phyloP scores from a whole-genome alignment of 1,140 invertebrate genomes.

The Hyles euphorbiae region DNA sequence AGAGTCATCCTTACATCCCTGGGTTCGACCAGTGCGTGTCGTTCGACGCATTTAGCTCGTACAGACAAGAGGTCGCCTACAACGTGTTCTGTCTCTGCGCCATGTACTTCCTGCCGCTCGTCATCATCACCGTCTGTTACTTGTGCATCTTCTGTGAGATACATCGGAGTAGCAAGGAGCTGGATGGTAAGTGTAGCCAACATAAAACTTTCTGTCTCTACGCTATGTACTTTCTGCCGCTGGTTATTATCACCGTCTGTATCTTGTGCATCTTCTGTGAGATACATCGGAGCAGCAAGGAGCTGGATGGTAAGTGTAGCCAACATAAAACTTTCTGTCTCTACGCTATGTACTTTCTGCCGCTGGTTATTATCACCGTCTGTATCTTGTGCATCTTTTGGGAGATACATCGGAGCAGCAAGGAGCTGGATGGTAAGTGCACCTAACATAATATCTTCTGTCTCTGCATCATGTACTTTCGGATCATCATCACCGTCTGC shows the following conservation, averaged over 20 bases:
- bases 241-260: slow-evolving; percentile 83
- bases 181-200: slow-evolving; percentile 68
- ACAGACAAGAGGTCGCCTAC: slow-evolving; percentile 81
- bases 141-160: slow-evolving; percentile 85
- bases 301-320: slow-evolving; percentile 75
- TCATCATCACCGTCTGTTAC: slow-evolving; percentile 85
- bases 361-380: slow-evolving; percentile 83
- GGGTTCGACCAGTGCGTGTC: slow-evolving; percentile 88
- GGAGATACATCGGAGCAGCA: slow-evolving; percentile 83
- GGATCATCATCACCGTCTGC: slow-evolving; percentile 83
- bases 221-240: slow-evolving; percentile 86
- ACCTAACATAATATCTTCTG: too few relatives aligned
- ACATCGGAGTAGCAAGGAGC: slow-evolving; percentile 81
- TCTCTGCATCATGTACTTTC: slow-evolving; percentile 84
- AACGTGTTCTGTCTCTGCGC: slow-evolving; percentile 84
- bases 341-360: slow-evolving; percentile 85
- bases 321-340: slow-evolving; percentile 76
- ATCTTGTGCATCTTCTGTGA: slow-evolving; percentile 85
- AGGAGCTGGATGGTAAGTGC: slow-evolving; percentile 78
- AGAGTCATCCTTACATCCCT: slow-evolving; percentile 78
- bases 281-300: slow-evolving; percentile 82
- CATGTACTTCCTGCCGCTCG: slow-evolving; percentile 86
- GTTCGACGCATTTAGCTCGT: slow-evolving; percentile 82
- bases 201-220: slow-evolving; percentile 77
- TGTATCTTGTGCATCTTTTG: slow-evolving; percentile 85